Percentiles rank a stretch among this genome's conserved stretches.
phyloP scores from a whole-genome alignment of 2,797 vertebrate species.

The Octomys mimax region DNA sequence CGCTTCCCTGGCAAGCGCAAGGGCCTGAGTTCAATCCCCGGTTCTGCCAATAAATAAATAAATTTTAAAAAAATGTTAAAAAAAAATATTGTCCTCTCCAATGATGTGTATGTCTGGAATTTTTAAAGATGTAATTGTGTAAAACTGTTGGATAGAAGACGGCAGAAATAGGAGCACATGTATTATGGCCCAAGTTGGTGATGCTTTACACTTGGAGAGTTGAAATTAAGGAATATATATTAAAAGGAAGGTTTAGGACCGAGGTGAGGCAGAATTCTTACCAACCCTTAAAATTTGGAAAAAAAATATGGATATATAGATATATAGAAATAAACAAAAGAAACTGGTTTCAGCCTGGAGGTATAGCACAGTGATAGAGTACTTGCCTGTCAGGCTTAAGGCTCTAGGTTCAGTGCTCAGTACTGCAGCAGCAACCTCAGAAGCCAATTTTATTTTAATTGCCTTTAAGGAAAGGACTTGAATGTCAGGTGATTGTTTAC shows the following conservation, averaged over 20 bases:
- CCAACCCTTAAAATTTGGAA: slow-evolving; percentile 10
- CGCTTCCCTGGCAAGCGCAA: too few relatives aligned
- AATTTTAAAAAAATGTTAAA: too few relatives aligned
- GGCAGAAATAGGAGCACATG: background rate
- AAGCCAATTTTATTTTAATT: background rate
- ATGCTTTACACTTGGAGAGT: background rate
- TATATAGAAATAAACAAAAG: background rate
- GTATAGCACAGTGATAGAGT: background rate
- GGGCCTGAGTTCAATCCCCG: too few relatives aligned
- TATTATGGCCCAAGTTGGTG: background rate
- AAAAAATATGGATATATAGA: background rate
- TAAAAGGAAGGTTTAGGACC: background rate
- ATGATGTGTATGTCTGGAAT: background rate
- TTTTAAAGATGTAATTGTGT: slow-evolving; percentile 14
- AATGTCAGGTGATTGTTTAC: slow-evolving; percentile 64
- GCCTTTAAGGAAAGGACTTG: slow-evolving; percentile 66
- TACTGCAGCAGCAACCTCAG: background rate
- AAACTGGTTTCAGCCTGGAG: background rate
- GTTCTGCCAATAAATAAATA: too few relatives aligned
- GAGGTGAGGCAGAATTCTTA: background rate
- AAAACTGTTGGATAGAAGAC: background rate
- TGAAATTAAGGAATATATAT: background rate
- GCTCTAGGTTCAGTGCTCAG: background rate
- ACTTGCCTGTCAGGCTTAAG: background rate
- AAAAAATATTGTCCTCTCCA: background rate